These are phyloP conservation scores for Siniperca chuatsi DNA, from an alignment of 2,113 vertebrate genomes.

Conservation along the genomic window DNA sequence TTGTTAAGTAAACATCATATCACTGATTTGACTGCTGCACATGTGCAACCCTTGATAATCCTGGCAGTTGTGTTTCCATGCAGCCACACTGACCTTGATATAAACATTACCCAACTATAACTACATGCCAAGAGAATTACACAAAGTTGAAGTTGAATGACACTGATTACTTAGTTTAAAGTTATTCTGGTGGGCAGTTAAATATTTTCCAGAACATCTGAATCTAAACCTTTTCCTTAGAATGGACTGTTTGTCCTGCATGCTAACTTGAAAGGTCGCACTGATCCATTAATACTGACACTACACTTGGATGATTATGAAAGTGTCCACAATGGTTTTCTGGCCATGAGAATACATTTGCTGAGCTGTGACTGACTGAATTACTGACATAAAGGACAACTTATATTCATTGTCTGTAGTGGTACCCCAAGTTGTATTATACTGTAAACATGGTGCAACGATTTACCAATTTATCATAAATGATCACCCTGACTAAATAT, in stretches of 20 bases:
- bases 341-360: neutral
- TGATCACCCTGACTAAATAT: neutral
- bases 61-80: constrained; percentile 13
- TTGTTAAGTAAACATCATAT: constrained; percentile 27
- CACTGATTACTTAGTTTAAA: neutral
- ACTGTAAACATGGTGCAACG: neutral
- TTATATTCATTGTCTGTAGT: neutral
- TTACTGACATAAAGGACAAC: neutral
- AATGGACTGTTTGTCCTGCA: neutral
- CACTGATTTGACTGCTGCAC: constrained; percentile 17
- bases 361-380: neutral
- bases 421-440: neutral
- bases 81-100: constrained; percentile 5
- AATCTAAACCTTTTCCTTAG: neutral
- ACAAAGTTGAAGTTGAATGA: neutral
- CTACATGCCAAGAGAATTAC: neutral
- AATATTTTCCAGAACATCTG: neutral
- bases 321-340: neutral
- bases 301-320: neutral
- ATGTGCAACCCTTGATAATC: constrained; percentile 24
- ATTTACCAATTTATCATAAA: neutral
- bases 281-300: neutral
- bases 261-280: neutral
- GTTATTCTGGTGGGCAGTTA: neutral
- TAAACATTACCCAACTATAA: neutral